These are phyloP conservation scores for Ciona savignyi DNA, from an alignment of 23 tunicate genomes.

Conservation along the genomic window DNA sequence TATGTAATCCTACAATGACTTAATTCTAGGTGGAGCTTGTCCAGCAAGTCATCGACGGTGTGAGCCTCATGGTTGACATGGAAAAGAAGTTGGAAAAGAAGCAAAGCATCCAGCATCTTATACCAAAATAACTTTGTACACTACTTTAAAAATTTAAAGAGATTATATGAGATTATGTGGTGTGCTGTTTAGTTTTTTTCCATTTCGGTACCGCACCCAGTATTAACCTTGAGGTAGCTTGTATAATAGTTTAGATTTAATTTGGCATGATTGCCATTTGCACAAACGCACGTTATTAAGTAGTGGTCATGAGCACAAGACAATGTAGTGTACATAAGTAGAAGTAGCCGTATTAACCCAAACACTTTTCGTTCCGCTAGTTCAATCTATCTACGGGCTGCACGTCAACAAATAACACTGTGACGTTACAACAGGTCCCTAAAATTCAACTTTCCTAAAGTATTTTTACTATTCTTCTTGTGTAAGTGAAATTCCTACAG, in stretches of 20 bases:
- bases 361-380: too few relatives aligned
- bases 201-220: background rate
- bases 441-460: too few relatives aligned
- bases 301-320: background rate
- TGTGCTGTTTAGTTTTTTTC: background rate
- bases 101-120: conserved; percentile 41
- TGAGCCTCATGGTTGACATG: conserved; percentile 42
- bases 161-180: background rate
- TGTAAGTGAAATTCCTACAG: too few relatives aligned
- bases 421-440: too few relatives aligned
- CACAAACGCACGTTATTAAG: background rate
- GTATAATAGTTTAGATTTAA: background rate
- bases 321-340: background rate
- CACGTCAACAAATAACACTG: too few relatives aligned
- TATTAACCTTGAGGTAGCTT: background rate
- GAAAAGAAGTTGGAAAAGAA: conserved; percentile 34
- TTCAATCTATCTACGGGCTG: too few relatives aligned
- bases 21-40: conserved; percentile 32
- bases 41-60: conserved; percentile 50
- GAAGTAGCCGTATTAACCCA: too few relatives aligned
- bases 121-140: conserved; percentile 26
- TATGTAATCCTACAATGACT: too few relatives aligned
- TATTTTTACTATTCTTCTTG: too few relatives aligned
- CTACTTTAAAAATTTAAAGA: too few relatives aligned
- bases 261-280: background rate